phyloP scores from a whole-genome alignment of 2,113 vertebrate species.

The Actinemys pallida region DNA sequence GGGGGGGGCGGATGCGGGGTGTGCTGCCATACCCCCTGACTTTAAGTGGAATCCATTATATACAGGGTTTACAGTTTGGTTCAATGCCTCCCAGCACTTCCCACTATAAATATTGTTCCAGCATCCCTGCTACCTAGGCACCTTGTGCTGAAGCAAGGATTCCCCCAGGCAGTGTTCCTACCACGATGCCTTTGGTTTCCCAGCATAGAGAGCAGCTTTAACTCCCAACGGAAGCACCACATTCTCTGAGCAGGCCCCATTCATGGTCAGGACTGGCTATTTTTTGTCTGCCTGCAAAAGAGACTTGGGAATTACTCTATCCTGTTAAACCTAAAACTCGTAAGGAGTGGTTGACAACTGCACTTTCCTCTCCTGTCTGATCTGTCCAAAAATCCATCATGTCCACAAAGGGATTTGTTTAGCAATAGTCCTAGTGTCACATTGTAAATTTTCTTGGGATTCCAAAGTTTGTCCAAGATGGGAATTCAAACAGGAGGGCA shows the following conservation, averaged over 20 bases:
- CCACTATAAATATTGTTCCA: too few relatives aligned
- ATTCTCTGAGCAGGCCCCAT: accelerated
- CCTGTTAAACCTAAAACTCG: background rate
- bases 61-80: too few relatives aligned
- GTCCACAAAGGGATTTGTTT: background rate
- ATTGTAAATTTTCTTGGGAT: accelerated
- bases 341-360: background rate
- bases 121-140: too few relatives aligned
- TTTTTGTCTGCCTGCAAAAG: background rate
- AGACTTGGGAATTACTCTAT: background rate
- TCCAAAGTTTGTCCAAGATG: background rate
- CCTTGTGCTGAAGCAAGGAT: background rate
- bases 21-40: too few relatives aligned
- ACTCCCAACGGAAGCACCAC: accelerated
- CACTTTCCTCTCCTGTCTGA: background rate
- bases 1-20: too few relatives aligned
- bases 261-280: background rate
- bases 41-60: too few relatives aligned
- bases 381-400: too few relatives aligned
- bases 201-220: accelerated
- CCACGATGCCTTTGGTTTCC: background rate
- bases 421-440: accelerated
- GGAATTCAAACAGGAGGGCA: background rate
- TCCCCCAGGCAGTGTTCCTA: background rate
- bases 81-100: too few relatives aligned